Evolutionary conservation across 2,888 invertebrate genomes (phyloP).

Genomic region (Nephrotoma flavescens): DNA sequence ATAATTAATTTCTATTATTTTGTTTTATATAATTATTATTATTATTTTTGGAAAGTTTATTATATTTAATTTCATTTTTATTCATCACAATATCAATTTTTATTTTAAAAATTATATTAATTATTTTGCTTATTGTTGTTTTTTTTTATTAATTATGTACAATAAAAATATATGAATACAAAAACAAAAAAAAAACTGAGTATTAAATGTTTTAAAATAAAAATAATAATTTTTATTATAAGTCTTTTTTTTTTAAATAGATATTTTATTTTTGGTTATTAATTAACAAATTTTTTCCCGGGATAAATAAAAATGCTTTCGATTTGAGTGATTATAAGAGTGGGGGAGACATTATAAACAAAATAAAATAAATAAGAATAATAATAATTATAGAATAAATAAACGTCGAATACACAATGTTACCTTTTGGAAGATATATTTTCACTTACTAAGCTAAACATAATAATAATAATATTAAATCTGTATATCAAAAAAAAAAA

Average conservation of each 20-base stretch:
- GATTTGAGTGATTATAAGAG: background rate
- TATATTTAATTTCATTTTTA: background rate
- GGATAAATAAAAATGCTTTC: background rate
- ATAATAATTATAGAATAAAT: background rate
- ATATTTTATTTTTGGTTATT: background rate
- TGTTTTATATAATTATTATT: background rate
- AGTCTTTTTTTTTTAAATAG: background rate
- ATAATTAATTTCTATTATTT: background rate
- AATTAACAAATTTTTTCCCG: background rate
- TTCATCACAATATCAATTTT: background rate
- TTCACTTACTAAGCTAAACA: background rate
- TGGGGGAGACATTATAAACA: background rate
- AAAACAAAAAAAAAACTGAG: background rate
- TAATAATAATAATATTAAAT: background rate
- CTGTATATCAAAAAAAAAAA: background rate
- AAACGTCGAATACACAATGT: background rate
- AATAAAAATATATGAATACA: background rate
- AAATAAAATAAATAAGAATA: background rate
- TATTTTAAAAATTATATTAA: background rate
- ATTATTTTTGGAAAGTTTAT: background rate
- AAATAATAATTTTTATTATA: background rate
- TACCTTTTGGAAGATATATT: background rate
- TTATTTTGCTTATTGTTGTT: background rate
- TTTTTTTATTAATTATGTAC: background rate
- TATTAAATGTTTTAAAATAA: background rate